Evolutionary conservation across 2,888 invertebrate species (phyloP), one percentile per base, ranked within the genome.

Genomic region (Tachina lurida): DNA sequence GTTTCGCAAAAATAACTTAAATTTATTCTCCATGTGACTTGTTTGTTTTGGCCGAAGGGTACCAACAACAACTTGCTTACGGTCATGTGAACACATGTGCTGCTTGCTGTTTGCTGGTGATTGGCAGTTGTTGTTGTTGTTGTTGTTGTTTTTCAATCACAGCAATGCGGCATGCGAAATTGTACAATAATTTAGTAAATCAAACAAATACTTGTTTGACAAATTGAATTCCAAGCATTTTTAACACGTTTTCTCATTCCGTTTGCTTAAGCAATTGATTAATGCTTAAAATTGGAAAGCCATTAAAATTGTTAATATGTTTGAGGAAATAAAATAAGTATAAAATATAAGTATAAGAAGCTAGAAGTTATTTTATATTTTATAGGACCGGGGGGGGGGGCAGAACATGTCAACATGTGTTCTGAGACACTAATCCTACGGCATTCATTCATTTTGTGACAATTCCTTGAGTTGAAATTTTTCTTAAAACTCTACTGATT

Each of bases 11-110:
- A 80, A 81, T 74, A 81, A 74, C 74, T 74, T 41, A 67, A 67
- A 68, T 54, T 74, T 31, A 81, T 81, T 81, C 67, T 56, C 74
- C 80, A 60, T 74, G n/a, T 8, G 31, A 79, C 56, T 63, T 79
- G 62, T 79, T 79, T 71, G 31, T 39, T 54, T 79, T 71, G 45
- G 54, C 78, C 63, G 62, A 71, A 79, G 78, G 78, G 70, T 79
- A 71, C 13, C 31, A n/a, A n/a, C 31, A 31, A 10, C 43, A 13
- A 41, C 22, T 47, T 65, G 43, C 12, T 17, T 17, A 45, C 45
- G 15, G 2, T 43, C 45, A 10, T 45, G 1, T 15, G 15, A 15
- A 22, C 13, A 47, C 22, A 65, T 19, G 22, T 19, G 22, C 22
- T 15, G 65, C 31, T 31, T 31, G 31, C 31, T 31, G 31, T 7